Base-by-base conservation (phyloP, 2,888 invertebrate species). In the Nesidiocoris tenuis region DNA sequence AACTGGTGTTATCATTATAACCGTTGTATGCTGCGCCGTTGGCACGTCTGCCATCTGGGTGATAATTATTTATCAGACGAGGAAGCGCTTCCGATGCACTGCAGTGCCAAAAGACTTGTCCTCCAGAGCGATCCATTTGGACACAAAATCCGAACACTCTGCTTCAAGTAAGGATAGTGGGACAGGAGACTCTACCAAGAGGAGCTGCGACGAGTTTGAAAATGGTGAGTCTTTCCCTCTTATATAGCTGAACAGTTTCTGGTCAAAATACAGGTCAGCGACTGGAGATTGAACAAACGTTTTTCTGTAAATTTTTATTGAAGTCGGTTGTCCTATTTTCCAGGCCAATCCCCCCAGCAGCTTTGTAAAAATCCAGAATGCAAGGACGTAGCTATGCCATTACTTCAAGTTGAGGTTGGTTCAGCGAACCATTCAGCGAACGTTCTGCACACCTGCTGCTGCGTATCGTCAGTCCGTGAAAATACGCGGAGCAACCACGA, bases 41-140 rank as follows among this genome's bases (percentile, higher is more conserved):
- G 90, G 91, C n/a, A 96, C 95, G 5, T 94, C 95, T 0, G 87
- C 94, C 17, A 89, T 95, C 71, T 96, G 96, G 95, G 94, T 95
- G 66, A 90, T 94, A 74, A 93, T 95, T 79, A 94, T 95, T 81
- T 94, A 94, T 83, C 91, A 93, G 82, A 93, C 94, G 2, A 87
- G 93, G 78, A 90, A 90, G 84, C 87, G 84, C 86, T 87, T 64
- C 84, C 86, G 78, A 83, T 86, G 74, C 85, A 55, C 64, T 24
- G 74, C 72, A n/a, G 61, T 74, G 18, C 72, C 74, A 1, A 61
- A 76, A 25, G 61, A 65, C 17, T 54, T 74, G n/a, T 72, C 64
- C 23, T 39, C 65, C 21, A 74, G 71, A 55, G 16, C 61, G 17
- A 80, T 84, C n/a, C 87, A 85, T 80, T 84, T 88, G 76, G 91